Evolutionary conservation across 2,113 vertebrate genomes (phyloP).

Genomic region (Chionis minor): DNA sequence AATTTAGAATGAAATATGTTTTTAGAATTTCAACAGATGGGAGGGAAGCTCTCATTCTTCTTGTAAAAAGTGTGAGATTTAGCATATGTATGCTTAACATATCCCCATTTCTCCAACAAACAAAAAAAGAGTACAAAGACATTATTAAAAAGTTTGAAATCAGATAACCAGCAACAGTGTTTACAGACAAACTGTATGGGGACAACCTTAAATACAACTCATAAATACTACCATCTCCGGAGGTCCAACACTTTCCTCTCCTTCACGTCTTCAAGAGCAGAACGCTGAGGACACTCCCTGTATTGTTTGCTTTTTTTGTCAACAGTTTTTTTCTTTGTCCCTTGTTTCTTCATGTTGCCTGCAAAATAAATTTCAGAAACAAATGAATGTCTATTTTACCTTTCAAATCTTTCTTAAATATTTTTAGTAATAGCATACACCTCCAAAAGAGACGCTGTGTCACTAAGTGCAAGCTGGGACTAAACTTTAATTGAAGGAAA

Average conservation of each 20-base stretch:
- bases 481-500: not conserved
- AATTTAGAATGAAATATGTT: not conserved
- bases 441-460: not conserved
- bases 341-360: constrained; percentile 89
- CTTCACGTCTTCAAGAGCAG: constrained; percentile 88
- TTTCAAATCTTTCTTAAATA: not conserved
- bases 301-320: constrained; percentile 85
- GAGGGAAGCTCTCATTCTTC: not conserved
- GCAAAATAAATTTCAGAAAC: constrained; percentile 52
- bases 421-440: not conserved
- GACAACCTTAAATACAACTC: not conserved
- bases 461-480: not conserved
- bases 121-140: not conserved
- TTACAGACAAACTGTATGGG: not conserved
- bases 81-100: not conserved
- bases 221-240: constrained; percentile 87
- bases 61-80: not conserved
- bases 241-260: constrained; percentile 96
- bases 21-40: not conserved
- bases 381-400: not conserved
- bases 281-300: constrained; percentile 80
- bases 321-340: constrained; percentile 85
- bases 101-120: not conserved
- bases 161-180: not conserved
- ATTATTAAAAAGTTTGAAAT: not conserved